phyloP scores from a whole-genome alignment of 2,113 vertebrate species.

The Aspiorhynchus laticeps region DNA sequence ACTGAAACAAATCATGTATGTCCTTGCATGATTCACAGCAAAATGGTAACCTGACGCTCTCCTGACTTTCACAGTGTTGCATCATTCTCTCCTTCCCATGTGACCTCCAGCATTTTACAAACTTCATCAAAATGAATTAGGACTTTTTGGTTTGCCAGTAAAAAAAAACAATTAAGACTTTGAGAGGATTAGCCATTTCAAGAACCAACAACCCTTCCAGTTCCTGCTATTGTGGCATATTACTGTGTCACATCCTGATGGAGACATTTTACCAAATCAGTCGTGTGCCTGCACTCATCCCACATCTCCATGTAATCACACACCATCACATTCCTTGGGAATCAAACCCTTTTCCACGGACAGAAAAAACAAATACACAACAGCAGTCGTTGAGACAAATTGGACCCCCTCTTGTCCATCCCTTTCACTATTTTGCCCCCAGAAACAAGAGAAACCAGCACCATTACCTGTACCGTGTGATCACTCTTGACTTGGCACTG shows the following conservation, averaged over 20 bases:
- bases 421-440: neutral
- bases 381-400: neutral
- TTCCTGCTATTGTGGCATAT: neutral
- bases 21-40: slow-evolving; percentile 6
- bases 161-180: slow-evolving; percentile 36
- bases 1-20: slow-evolving; percentile 27
- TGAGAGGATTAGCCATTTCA: slow-evolving; percentile 7
- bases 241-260: slow-evolving; percentile 5
- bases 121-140: slow-evolving; percentile 42
- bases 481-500: slow-evolving; percentile 3
- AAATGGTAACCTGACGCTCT: slow-evolving; percentile 38
- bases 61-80: slow-evolving; percentile 51
- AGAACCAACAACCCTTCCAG: neutral
- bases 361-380: slow-evolving; percentile 10
- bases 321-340: neutral
- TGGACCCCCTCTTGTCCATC: neutral
- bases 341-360: neutral
- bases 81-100: slow-evolving; percentile 49
- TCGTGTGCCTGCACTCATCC: neutral
- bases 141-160: neutral
- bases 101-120: slow-evolving; percentile 40
- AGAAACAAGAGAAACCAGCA: neutral
- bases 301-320: neutral
- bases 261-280: slow-evolving; percentile 1
- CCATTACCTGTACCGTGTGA: slow-evolving; percentile 34